Evolutionary conservation across 2,888 invertebrate genomes (phyloP).

Genomic region (Andrena camellia): DNA sequence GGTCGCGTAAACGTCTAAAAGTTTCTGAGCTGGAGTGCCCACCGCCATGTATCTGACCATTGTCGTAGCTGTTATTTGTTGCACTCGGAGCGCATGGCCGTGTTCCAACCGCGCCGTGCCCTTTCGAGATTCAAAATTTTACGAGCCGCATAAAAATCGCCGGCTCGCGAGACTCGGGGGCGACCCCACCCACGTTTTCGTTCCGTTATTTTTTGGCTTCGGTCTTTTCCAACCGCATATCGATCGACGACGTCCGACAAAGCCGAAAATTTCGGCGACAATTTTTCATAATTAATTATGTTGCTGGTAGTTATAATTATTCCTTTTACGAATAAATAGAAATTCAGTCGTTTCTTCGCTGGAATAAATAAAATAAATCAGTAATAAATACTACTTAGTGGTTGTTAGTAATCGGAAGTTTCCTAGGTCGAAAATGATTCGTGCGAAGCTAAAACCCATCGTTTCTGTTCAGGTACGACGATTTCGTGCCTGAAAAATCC

Average conservation of each 20-base stretch:
- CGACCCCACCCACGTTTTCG: slow-evolving; percentile 20
- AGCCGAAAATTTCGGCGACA: slow-evolving; percentile 12
- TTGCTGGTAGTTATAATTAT: too few relatives aligned
- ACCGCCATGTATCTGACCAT: slow-evolving; percentile 9
- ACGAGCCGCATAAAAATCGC: slow-evolving; percentile 32
- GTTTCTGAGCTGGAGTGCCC: slow-evolving; percentile 1
- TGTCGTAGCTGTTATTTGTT: slow-evolving; percentile 30
- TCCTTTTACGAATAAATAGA: too few relatives aligned
- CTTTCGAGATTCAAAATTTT: slow-evolving; percentile 34
- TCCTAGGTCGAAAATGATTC: not conserved
- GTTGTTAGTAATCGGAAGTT: too few relatives aligned
- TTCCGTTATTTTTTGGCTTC: not conserved
- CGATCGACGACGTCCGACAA: slow-evolving; percentile 25
- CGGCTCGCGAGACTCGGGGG: slow-evolving; percentile 7
- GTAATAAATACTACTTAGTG: too few relatives aligned
- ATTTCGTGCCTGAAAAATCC: not conserved
- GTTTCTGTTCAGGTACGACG: not conserved
- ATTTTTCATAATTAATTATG: too few relatives aligned
- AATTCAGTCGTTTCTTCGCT: too few relatives aligned
- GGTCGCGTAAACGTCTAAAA: slow-evolving; percentile 34
- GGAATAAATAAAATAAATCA: too few relatives aligned
- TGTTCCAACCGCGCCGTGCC: slow-evolving; percentile 3
- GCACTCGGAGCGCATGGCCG: slow-evolving; percentile 10
- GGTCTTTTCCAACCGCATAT: not conserved
- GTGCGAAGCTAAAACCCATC: not conserved